phyloP scores from a whole-genome alignment of 2,797 vertebrate species.

The Pachyuromys duprasi region DNA sequence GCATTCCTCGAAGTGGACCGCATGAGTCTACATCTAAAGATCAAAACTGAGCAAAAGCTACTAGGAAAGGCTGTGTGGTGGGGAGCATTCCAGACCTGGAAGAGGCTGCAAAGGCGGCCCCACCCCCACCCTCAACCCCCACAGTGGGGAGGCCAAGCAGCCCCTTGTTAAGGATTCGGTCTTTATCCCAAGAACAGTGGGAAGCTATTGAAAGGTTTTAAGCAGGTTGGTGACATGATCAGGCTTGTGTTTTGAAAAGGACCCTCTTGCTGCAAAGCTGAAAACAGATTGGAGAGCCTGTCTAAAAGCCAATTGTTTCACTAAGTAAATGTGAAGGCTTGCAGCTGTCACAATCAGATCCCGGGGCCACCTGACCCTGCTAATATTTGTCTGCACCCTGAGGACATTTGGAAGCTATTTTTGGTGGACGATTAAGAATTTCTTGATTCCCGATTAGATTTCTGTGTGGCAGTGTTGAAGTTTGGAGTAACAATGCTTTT shows the following conservation, averaged over 20 bases:
- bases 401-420: slow-evolving; percentile 77
- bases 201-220: slow-evolving; percentile 71
- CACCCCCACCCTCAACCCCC: neutral
- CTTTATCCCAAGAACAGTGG: slow-evolving; percentile 79
- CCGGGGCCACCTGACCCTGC: slow-evolving; percentile 62
- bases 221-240: slow-evolving; percentile 74
- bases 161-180: slow-evolving; percentile 64
- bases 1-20: neutral
- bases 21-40: slow-evolving; percentile 49
- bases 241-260: slow-evolving; percentile 77
- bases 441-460: slow-evolving; percentile 75
- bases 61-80: neutral
- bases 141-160: neutral
- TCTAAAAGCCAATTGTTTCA: slow-evolving; percentile 64
- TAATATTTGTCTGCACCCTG: slow-evolving; percentile 63
- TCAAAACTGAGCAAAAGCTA: slow-evolving; percentile 41
- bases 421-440: slow-evolving; percentile 66
- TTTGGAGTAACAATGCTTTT: slow-evolving; percentile 54
- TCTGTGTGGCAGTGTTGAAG: slow-evolving; percentile 59
- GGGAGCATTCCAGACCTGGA: neutral
- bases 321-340: slow-evolving; percentile 49
- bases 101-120: neutral
- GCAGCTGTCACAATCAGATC: slow-evolving; percentile 66
- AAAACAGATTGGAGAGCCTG: slow-evolving; percentile 74
- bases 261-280: slow-evolving; percentile 43